A percentile compares a stretch with the other conserved stretches of the same genome.
These are phyloP conservation scores for Chalcis sispes DNA, from an alignment of 2,888 invertebrate genomes.

Conservation along the genomic window DNA sequence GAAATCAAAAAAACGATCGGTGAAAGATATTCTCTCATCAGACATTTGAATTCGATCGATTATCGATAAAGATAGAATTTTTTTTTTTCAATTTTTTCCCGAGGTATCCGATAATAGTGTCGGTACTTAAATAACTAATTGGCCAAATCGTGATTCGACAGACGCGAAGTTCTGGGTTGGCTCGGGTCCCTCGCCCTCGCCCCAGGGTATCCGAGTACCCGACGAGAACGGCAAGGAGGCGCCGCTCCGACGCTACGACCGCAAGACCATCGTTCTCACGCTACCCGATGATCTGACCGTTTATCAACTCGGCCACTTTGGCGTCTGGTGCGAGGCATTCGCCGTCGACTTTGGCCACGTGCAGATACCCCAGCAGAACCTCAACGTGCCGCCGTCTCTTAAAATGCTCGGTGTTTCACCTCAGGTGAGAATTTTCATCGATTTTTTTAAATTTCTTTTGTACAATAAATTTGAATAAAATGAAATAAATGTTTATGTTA, in stretches of 20 bases:
- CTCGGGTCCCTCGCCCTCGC: conserved; percentile 86
- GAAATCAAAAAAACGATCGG: too few species aligned
- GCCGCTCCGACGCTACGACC: conserved; percentile 88
- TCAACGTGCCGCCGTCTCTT: conserved; percentile 92
- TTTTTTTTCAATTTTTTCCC: too few species aligned
- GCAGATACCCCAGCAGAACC: conserved; percentile 81
- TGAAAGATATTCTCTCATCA: too few species aligned
- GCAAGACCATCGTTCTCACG: conserved; percentile 92
- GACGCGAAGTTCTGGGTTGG: conserved; percentile 98
- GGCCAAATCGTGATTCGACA: conserved; percentile 70
- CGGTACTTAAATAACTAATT: not conserved
- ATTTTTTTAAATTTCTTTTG: not conserved
- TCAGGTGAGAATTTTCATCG: conserved; percentile 82
- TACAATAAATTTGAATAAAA: too few species aligned
- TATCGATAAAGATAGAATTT: too few species aligned
- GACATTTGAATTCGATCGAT: too few species aligned
- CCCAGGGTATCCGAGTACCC: conserved; percentile 90
- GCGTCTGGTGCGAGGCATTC: conserved; percentile 95
- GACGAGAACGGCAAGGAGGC: conserved; percentile 93
- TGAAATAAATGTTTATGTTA: too few species aligned
- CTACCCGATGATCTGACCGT: conserved; percentile 92
- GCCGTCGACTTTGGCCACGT: conserved; percentile 95
- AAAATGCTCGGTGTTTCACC: conserved; percentile 96
- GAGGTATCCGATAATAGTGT: too few species aligned
- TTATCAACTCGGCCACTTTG: conserved; percentile 95